Conservation (phyloP, 2,797 vertebrate species). For the Sebastes ruberrimus region DNA sequence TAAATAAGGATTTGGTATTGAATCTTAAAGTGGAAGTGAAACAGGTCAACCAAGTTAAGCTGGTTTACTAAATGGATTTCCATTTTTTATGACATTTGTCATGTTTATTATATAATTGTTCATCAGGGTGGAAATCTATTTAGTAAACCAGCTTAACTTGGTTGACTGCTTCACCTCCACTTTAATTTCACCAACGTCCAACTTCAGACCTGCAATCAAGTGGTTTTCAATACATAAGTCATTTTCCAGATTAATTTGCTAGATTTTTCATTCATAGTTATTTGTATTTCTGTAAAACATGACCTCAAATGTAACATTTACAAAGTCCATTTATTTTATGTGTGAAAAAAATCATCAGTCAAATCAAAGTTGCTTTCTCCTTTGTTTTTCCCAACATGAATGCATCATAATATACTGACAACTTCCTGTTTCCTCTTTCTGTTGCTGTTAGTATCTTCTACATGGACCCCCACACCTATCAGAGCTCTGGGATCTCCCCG, state of each 20-base stretch:
- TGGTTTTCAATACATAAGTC: background rate
- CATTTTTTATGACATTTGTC: too few relatives aligned
- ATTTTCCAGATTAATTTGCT: background rate
- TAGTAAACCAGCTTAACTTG: too few relatives aligned
- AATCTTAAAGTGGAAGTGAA: too few relatives aligned
- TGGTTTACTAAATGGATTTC: too few relatives aligned
- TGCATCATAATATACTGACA: background rate
- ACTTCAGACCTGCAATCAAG: background rate
- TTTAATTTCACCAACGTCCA: background rate
- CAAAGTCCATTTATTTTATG: background rate
- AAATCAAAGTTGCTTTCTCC: background rate
- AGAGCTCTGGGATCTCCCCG: constrained; percentile 78
- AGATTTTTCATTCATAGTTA: background rate
- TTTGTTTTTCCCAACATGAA: background rate
- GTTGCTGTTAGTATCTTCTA: constrained; percentile 56
- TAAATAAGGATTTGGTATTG: background rate
- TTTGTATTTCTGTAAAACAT: background rate
- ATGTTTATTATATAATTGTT: too few relatives aligned
- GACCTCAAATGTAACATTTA: background rate
- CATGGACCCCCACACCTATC: constrained; percentile 74
- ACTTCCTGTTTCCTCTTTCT: background rate
- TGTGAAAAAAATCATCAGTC: background rate
- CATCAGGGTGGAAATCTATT: too few relatives aligned
- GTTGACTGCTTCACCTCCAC: too few relatives aligned
- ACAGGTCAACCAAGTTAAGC: too few relatives aligned